Evolutionary conservation across 2,113 vertebrate genomes (phyloP), one percentile per base, ranked within the genome.

Genomic region (Takifugu flavidus): DNA sequence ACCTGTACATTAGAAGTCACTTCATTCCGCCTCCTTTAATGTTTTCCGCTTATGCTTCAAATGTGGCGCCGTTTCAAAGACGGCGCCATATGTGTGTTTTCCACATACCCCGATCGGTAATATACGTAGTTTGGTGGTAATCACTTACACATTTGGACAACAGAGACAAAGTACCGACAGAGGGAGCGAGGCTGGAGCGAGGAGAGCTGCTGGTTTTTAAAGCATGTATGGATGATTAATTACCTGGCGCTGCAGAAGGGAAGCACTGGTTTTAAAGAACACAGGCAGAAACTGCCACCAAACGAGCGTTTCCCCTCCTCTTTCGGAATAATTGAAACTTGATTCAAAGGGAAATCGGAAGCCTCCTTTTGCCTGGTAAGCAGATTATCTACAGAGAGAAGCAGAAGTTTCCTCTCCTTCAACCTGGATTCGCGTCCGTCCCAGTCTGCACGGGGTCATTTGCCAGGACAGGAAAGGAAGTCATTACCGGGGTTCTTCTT

Each of bases 211-310:
- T 86, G 83, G 83, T 89, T 91, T 83, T 91, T 83, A 86, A 89
- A 89, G 87, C 78, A 84, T 86, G 79, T 85, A 89, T 82, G 78
- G 84, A 88, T 90, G 85, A 89, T 87, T 89, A 90, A 91, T 90
- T 90, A 85, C 85, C 82, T 84, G 82, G 79, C 83, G 74, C 68
- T 75, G 57, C 82, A 64, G 65, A 80, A 72, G 71, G 81, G 89
- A 89, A 89, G 88, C 84, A 86, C 73, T 56, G 72, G 75, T 87
- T 90, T 87, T 82, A 78, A 78, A 84, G 80, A 87, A 83, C 77
- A 82, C 62, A 84, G 67, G 77, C 70, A 75, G 62, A 86, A 69
- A 55, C 63, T 29, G 51, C 74, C 45, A 72, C 68, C 80, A 80
- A 88, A 86, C 26, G 65, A 74, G 56, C 62, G 74, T 86, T 84